Conservation (phyloP, 2,797 vertebrate genomes). For the Hylomyscus alleni region DNA sequence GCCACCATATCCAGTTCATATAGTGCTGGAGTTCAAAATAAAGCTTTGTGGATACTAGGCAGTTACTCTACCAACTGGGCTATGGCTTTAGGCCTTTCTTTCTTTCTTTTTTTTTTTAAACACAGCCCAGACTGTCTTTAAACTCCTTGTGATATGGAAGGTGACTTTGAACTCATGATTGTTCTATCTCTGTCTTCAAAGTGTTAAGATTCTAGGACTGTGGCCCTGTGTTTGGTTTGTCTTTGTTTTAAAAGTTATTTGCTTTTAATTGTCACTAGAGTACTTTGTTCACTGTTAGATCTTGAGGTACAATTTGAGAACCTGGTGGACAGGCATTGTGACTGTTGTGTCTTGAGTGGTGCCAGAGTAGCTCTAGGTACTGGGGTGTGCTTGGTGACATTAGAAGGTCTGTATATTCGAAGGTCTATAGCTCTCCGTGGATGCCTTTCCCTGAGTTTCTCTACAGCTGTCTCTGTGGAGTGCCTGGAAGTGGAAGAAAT, state of each 20-base stretch:
- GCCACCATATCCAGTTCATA: neutral
- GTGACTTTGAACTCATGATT: neutral
- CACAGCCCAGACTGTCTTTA: neutral
- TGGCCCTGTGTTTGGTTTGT: neutral
- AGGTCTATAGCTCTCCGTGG: neutral
- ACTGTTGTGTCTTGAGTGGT: neutral
- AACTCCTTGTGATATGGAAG: neutral
- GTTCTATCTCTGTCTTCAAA: neutral
- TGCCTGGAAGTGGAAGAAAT: neutral
- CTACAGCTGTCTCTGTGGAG: conserved; percentile 45
- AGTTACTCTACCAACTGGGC: neutral
- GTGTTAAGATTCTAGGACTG: conserved; percentile 1
- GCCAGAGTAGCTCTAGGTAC: neutral
- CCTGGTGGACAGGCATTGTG: neutral
- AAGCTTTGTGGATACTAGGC: neutral
- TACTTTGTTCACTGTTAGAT: neutral
- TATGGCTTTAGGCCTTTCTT: neutral
- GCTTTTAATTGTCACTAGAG: neutral
- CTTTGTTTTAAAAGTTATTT: neutral
- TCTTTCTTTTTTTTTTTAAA: neutral
- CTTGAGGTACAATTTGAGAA: neutral
- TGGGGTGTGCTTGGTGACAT: neutral
- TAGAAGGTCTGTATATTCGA: neutral
- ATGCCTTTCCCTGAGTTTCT: neutral
- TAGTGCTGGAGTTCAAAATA: neutral